Conservation (phyloP, 2,113 vertebrate species). For the Solea senegalensis region DNA sequence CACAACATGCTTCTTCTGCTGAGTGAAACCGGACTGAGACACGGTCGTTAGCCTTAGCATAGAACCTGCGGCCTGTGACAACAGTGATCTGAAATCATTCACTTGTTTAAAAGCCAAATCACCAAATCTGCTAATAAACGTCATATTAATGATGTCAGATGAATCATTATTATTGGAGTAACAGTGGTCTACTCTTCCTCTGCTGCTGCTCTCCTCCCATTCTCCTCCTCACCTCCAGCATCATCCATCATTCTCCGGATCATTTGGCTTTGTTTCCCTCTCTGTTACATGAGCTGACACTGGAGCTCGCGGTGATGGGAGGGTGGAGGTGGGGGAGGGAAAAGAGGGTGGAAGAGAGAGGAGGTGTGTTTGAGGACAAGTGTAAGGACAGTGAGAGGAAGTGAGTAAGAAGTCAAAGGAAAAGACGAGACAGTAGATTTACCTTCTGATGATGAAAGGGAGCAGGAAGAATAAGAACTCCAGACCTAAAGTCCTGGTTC, state of each 20-base stretch:
- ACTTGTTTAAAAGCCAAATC: slow-evolving; percentile 1
- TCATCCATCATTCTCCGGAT: slow-evolving; percentile 83
- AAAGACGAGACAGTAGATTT: not conserved
- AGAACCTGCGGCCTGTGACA: slow-evolving; percentile 17
- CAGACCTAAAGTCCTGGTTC: slow-evolving; percentile 1
- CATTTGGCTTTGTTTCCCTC: slow-evolving; percentile 79
- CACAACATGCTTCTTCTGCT: too few species aligned
- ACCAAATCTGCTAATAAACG: too few species aligned
- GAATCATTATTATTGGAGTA: too few species aligned
- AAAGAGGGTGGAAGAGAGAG: not conserved
- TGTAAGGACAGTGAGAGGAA: not conserved
- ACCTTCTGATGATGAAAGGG: slow-evolving; percentile 17
- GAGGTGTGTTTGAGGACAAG: slow-evolving; percentile 9
- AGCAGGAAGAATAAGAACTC: slow-evolving; percentile 14
- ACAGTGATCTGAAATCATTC: not conserved
- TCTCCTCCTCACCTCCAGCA: slow-evolving; percentile 63
- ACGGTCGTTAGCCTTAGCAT: slow-evolving; percentile 45
- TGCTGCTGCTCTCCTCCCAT: not conserved
- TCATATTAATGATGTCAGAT: too few species aligned
- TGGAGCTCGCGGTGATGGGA: slow-evolving; percentile 50
- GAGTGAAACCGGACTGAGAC: slow-evolving; percentile 5
- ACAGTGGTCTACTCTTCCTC: slow-evolving; percentile 8
- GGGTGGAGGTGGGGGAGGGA: slow-evolving; percentile 20
- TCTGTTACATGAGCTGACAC: slow-evolving; percentile 79
- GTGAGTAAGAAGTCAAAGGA: slow-evolving; percentile 6